Percentiles rank a stretch among this genome's conserved stretches.
phyloP scores from a whole-genome alignment of 53 echinoderm and acorn worm species.

The Astropecten irregularis region DNA sequence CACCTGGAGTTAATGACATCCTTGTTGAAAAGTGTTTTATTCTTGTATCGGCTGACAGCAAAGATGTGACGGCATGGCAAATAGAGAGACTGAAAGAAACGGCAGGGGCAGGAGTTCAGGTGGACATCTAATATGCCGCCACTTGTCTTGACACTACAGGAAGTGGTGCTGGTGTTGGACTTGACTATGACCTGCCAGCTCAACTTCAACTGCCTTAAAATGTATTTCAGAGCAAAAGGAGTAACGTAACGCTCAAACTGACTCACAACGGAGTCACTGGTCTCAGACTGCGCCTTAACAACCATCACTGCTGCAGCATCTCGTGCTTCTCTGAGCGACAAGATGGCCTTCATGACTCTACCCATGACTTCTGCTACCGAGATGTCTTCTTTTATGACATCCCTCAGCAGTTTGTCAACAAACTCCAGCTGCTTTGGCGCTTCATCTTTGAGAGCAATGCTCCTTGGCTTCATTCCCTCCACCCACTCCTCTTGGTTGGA shows the following conservation, averaged over 20 bases:
- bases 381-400: background rate
- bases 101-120: background rate
- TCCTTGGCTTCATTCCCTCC: slow-evolving; percentile 19
- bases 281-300: background rate
- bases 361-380: background rate
- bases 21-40: background rate
- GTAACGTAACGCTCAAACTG: background rate
- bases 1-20: background rate
- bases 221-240: background rate
- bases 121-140: background rate
- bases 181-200: background rate
- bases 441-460: background rate
- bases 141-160: background rate
- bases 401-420: background rate
- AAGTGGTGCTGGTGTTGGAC: background rate
- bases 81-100: background rate
- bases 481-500: slow-evolving; percentile 48
- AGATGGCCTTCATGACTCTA: background rate
- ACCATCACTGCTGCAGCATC: background rate
- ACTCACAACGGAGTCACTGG: background rate
- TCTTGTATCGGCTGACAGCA: background rate
- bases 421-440: background rate
- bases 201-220: slow-evolving; percentile 11
- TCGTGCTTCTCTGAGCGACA: background rate
- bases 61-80: slow-evolving; percentile 30